These are phyloP conservation scores for Lomographa bimaculata DNA, from an alignment of 2,888 invertebrate genomes.

Conservation along the genomic window DNA sequence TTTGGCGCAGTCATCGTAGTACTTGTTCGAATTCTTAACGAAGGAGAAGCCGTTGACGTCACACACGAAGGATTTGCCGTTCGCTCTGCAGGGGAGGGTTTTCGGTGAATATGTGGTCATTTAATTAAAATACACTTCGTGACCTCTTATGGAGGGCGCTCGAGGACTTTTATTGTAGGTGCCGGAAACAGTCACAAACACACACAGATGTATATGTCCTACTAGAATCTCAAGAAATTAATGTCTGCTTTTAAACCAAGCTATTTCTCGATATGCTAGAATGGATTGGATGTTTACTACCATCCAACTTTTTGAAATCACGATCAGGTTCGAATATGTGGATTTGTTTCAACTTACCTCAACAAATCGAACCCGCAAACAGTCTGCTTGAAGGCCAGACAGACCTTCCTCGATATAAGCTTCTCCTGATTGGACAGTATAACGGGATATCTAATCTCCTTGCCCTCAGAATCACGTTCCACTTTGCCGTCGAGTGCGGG, in stretches of 20 bases:
- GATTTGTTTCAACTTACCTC: slow-evolving; percentile 83
- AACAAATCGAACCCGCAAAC: slow-evolving; percentile 99
- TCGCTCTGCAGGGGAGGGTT: slow-evolving; percentile 87
- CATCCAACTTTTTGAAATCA: too few relatives aligned
- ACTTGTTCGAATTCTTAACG: slow-evolving; percentile 99
- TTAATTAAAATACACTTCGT: too few relatives aligned
- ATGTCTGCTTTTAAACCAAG: too few relatives aligned
- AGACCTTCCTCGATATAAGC: slow-evolving; percentile 98
- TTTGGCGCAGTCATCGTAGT: slow-evolving; percentile 99
- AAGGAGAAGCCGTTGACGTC: slow-evolving; percentile 99
- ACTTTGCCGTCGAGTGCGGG: slow-evolving; percentile 99
- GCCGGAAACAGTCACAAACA: too few relatives aligned
- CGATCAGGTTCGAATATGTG: too few relatives aligned
- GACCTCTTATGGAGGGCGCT: too few relatives aligned
- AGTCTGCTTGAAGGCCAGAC: slow-evolving; percentile 97
- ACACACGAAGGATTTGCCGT: slow-evolving; percentile 99
- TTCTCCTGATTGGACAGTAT: slow-evolving; percentile 99
- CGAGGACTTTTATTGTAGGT: too few relatives aligned
- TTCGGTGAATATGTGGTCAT: too few relatives aligned
- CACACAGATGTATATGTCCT: too few relatives aligned
- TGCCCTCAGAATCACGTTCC: slow-evolving; percentile 98
- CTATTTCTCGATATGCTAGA: too few relatives aligned
- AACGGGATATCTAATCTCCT: slow-evolving; percentile 99
- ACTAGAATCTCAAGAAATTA: too few relatives aligned
- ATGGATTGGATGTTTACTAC: too few relatives aligned